Evolutionary conservation across 2,797 vertebrate species (phyloP).

Genomic region (Catostomus latipinnis): DNA sequence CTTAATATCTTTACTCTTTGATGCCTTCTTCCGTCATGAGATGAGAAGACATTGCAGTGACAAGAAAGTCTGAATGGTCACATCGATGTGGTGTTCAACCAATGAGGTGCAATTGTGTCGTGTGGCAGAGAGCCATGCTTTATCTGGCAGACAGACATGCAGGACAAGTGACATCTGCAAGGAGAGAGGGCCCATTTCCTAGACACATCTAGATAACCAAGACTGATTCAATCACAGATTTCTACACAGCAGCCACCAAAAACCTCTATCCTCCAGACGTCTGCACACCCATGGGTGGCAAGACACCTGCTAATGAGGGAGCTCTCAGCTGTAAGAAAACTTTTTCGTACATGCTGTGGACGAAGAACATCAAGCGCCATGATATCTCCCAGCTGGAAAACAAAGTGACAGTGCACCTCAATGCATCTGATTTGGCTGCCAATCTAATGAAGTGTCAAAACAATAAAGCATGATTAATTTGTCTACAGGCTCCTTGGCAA

Average conservation of each 20-base stretch:
- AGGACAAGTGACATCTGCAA: slow-evolving; percentile 61
- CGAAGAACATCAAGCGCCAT: not conserved
- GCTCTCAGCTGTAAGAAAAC: slow-evolving; percentile 15
- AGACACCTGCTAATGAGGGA: slow-evolving; percentile 35
- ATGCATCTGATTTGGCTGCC: slow-evolving; percentile 15
- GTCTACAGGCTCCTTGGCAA: slow-evolving; percentile 39
- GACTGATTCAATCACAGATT: slow-evolving; percentile 70
- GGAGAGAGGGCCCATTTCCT: slow-evolving; percentile 56
- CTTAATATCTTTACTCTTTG: slow-evolving; percentile 24
- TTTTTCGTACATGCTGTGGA: not conserved
- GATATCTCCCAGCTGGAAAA: not conserved
- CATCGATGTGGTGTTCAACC: slow-evolving; percentile 50
- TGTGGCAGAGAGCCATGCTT: slow-evolving; percentile 57
- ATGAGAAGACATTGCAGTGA: slow-evolving; percentile 48
- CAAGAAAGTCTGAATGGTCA: slow-evolving; percentile 35
- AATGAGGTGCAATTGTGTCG: slow-evolving; percentile 52
- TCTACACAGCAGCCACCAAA: slow-evolving; percentile 57
- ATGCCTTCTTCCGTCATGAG: slow-evolving; percentile 37
- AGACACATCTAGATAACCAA: slow-evolving; percentile 69
- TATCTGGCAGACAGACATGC: slow-evolving; percentile 63
- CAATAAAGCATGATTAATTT: slow-evolving; percentile 43
- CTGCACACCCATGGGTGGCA: slow-evolving; percentile 40
- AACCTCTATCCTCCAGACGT: slow-evolving; percentile 33
- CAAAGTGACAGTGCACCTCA: slow-evolving; percentile 6
- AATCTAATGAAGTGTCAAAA: slow-evolving; percentile 45